Base-by-base conservation (phyloP, 1,140 invertebrate genomes). In the Ceratitis capitata region DNA sequence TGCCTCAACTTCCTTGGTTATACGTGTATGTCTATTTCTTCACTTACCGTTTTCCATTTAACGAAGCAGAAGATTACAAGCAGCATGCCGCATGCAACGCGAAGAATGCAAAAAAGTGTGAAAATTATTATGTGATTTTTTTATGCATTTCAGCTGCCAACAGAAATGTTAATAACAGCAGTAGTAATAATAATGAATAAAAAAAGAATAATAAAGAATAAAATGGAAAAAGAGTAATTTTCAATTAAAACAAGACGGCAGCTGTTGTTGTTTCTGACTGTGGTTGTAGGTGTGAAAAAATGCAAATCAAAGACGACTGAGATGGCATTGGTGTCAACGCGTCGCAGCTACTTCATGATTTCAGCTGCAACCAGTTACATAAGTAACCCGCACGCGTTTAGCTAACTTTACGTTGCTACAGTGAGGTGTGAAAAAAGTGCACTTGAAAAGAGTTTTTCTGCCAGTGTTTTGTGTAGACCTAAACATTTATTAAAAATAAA, bases 91-190 rank as follows among this genome's bases (percentile, higher is more conserved):
- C 69, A 45, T 78, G 69, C 69, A 23, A 78, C n/a, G 23, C 69
- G 29, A 45, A 42, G n/a, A 78, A 78, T 78, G 39, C 69, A 78
- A 78, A 23, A 78, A 78, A 78, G 69, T 78, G 69, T 78, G 69
- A 78, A 78, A 78, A 78, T 78, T 78, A 78, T 78, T 78, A 78
- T 14, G 39, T 39, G 39, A 39, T 78, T 78, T n/a, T n/a, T n/a
- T 78, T 78, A 45, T 78, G 39, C 26, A 78, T 78, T 78, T 47
- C 16, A 47, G 69, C 69, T 12, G 39, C 39, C 39, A 78, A 32
- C 69, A 39, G 19, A 19, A 29, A 19, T n/a, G 26, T 42, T 42
- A 45, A 45, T 39, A 29, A 29, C 69, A 69, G 5, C 51, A 53
- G 6, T 53, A 53, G 14, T 19, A 53, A 53, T 19, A 53, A 53